These are phyloP conservation scores for Smithornis capensis DNA, from an alignment of 2,113 vertebrate genomes.

Conservation along the genomic window DNA sequence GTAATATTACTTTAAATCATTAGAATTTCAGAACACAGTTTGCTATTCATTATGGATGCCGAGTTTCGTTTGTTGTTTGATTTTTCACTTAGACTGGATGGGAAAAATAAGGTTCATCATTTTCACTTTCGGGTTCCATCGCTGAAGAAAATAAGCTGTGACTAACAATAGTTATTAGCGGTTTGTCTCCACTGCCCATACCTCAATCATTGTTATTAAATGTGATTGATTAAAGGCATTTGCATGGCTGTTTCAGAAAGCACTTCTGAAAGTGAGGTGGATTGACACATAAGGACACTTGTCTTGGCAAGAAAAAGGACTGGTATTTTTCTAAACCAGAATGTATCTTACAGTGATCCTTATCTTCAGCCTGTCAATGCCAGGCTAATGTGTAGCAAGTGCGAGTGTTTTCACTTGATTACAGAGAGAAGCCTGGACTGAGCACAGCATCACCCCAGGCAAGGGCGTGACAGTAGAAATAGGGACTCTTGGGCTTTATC, in stretches of 20 bases:
- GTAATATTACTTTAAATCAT: slow-evolving; percentile 37
- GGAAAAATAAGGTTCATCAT: slow-evolving; percentile 37
- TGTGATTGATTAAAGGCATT: slow-evolving; percentile 27
- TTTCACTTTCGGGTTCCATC: slow-evolving; percentile 27
- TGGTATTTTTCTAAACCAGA: background rate
- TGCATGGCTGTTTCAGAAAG: background rate
- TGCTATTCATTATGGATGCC: slow-evolving; percentile 29
- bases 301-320: background rate
- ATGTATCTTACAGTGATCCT: background rate
- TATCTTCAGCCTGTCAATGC: background rate
- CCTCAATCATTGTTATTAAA: background rate
- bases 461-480: background rate
- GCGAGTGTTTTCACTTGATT: background rate
- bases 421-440: background rate
- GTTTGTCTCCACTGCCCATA: background rate
- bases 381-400: background rate
- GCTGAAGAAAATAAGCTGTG: slow-evolving; percentile 23
- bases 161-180: slow-evolving; percentile 14
- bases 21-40: slow-evolving; percentile 31
- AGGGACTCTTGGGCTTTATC: background rate
- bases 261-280: background rate
- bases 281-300: background rate
- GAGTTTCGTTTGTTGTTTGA: slow-evolving; percentile 4
- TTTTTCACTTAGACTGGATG: slow-evolving; percentile 37
- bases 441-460: background rate